Base-by-base conservation (phyloP, 2,888 invertebrate species). In the Campoplex nolae region DNA sequence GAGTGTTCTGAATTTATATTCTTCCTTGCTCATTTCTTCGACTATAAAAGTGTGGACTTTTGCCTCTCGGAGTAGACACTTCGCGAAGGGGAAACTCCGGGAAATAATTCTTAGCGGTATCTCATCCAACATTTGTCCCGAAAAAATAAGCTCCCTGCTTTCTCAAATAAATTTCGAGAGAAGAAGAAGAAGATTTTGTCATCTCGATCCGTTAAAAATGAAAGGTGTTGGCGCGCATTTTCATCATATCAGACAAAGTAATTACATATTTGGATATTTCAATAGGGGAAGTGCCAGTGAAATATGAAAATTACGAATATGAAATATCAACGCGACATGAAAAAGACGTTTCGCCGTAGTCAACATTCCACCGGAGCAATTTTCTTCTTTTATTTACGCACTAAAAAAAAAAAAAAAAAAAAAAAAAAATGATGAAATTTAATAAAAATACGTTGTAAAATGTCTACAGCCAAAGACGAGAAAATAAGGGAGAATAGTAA, bases 21-120 rank as follows among this genome's bases (percentile, higher is more conserved):
- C 71, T 51, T 71, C 18, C 32, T 68, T 32, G 62, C 62, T 62
- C 28, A 42, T 48, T 71, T 16, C 45, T 45, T 1, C 18, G 8
- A 32, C 48, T 51, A 35, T 71, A 71, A 71, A 71, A 48, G 71
- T 51, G 48, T 51, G 32, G 51, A 71, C 51, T 48, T 71, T 16
- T 32, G 32, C 18, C 45, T 51, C 32, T 51, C 32, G 11, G 62
- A 58, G 58, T 28, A 28, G 1, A 28, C 28, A 32, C 38, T 38
- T 16, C 1, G 70, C 13, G 70, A 23, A 45, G 70, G 23, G 23
- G 70, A 28, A 45, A 23, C 68, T 45, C 68, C 23, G 45, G 23
- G 23, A 45, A 68, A 68, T 23, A 23, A 70, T 45, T 16, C n/a
- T 28, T 0, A 45, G 28, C 28, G 28, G 42, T 45, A 70, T 28